Evolutionary conservation across 2,888 invertebrate genomes (phyloP), one percentile per base, ranked within the genome.

Genomic region (Drosophila anomelani): DNA sequence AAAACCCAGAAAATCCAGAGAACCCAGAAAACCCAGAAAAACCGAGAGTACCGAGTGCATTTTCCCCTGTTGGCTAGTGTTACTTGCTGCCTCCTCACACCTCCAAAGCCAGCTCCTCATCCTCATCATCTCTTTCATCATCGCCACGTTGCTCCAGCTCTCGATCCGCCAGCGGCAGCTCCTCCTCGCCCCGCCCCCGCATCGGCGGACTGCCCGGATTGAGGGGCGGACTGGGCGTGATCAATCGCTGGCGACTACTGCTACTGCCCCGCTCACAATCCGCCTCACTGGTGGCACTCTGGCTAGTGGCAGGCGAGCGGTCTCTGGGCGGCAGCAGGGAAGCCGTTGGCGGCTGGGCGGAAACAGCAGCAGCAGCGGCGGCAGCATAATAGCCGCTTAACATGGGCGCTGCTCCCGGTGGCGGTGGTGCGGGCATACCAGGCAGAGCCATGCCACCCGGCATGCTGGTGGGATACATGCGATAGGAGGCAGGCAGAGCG

Each of bases 401-500:
- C 51, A 94, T 93, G 72, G 87, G 76, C 63, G 75, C 81, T 1
- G 80, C 72, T n/a, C 87, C 86, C 3, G 80, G 83, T 2, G 85
- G 82, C 51, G 76, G 90, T 1, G 77, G 77, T 13, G 76, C 72
- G 6, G 86, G 82, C 88, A 88, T 88, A 5, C 89, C 91, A 0
- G 90, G 78, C 17, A 91, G 80, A 5, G 90, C 70, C 79, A 92
- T 90, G 23, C 84, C 83, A 39, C 91, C 87, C 8, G 91, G 91
- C 80, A 92, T 90, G 87, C 94, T 89, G 88, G 94, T 80, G 77
- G 93, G 91, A 91, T 93, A 93, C 82, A 93, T 88, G 64, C 92
- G 90, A 93, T 97, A 97, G 77, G 97, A 96, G 68, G 86, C 79
- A 49, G 85, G 85, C 90, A 98, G 69, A 88, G 97, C 93, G 1